Base-by-base conservation (phyloP, 2,797 vertebrate species). In the Momotus momota region DNA sequence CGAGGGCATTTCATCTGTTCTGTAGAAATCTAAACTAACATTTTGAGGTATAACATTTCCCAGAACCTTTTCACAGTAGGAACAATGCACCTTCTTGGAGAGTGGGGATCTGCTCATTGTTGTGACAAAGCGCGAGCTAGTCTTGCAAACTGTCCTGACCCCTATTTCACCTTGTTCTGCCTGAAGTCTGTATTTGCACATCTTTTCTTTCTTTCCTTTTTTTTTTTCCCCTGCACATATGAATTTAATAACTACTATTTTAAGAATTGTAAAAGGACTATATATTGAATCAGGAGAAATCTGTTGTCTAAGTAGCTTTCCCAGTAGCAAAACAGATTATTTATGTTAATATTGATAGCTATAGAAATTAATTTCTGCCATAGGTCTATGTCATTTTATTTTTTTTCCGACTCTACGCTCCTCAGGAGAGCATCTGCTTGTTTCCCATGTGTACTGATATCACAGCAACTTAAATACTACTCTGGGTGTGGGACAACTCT, bases 401-500 rank as follows among this genome's bases (percentile, higher is more conserved):
- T 61, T 35, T 35, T 35, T 35, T 35, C 35, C 35, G 72, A 21
- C 21, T 61, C 57, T 3, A 2, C 10, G 3, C 45, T 72, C 31
- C 86, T 58, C 35, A 17, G 66, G 86, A 66, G 58, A 55, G 49
- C 45, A 6, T n/a, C 75, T 94, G 48, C 27, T 60, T 55, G 3
- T 82, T 80, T 66, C 40, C 71, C 35, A 23, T 18, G 2, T 13
- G 16, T 33, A 14, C n/a, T 35, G n/a, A 15, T 58, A 16, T 22
- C 55, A 33, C n/a, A 58, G 60, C 35, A 87, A 4, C 49, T 33
- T 12, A 45, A 60, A 11, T 7, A 9, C 23, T 45, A 23, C 45
- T 49, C 27, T 1, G 0, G 8, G 7, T 0, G 0, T 2, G 2
- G 62, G 35, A 22, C 6, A 33, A 62, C 48, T 60, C 49, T 66